A percentile compares a stretch with the other conserved stretches of the same genome.
phyloP scores from a whole-genome alignment of 2,888 invertebrate genomes.

The Erynnis tages region DNA sequence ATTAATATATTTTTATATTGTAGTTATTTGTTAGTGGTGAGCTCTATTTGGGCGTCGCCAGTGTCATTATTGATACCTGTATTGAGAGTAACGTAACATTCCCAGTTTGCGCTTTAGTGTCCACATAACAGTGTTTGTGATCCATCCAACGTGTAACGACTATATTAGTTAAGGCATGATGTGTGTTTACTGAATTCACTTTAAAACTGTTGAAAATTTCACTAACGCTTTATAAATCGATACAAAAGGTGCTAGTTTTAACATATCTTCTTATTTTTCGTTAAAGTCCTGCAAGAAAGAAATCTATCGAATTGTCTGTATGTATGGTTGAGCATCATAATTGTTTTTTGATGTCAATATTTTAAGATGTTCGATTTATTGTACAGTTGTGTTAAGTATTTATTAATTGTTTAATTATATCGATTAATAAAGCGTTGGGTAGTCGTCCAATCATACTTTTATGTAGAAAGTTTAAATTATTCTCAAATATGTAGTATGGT shows the following conservation, averaged over 20 bases:
- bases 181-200: constrained; percentile 62
- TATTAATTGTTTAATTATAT: constrained; percentile 25
- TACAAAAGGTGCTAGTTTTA: constrained; percentile 40
- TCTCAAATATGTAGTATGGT: constrained; percentile 51
- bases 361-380: too few species aligned
- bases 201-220: constrained; percentile 41
- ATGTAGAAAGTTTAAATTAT: constrained; percentile 40
- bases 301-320: background rate
- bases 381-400: constrained; percentile 4
- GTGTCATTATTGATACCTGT: constrained; percentile 77
- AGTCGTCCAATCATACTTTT: constrained; percentile 59
- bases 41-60: constrained; percentile 44
- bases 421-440: constrained; percentile 51
- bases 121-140: constrained; percentile 75
- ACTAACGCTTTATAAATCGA: constrained; percentile 50
- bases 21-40: constrained; percentile 52
- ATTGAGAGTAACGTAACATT: constrained; percentile 72
- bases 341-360: too few species aligned
- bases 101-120: constrained; percentile 77
- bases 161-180: constrained; percentile 73
- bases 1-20: constrained; percentile 66
- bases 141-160: constrained; percentile 71
- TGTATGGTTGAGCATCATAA: background rate
- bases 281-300: too few species aligned
- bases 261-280: too few species aligned